Evolutionary conservation across 37 sponge, comb jelly and placozoan species (phyloP), one percentile per base, ranked within the genome.

Genomic region (Aplysina aerophoba): DNA sequence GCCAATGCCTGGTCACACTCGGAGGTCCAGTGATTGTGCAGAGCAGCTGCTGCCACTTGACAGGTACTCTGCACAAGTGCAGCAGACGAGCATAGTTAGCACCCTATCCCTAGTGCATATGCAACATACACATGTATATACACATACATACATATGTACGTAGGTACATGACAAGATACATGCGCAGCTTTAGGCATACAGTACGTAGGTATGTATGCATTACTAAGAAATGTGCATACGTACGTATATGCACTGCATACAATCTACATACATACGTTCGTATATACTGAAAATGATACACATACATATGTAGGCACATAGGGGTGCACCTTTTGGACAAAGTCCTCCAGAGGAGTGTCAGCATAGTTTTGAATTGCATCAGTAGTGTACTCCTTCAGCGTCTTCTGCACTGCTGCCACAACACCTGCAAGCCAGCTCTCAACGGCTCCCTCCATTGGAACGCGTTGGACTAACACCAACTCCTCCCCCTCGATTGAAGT

Each of bases 1-100:
- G 59, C 4, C n/a, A 73, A 34, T 21, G 83, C 93, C 54, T 83
- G 55, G 73, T 94, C 95, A 85, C 91, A 90, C 61, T 97, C 95
- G 59, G 55, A 75, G 41, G 95, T 90, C 97, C 97, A 97, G 35
- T 92, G 84, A 54, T 87, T 80, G 85, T 88, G 86, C 53, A 94
- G 83, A 24, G 85, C 92, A 54, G 92, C 59, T 35, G 65, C 55
- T 65, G 95, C 90, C 31, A 92, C 93, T 71, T 97, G 97, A 17
- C 84, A 59, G 59, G 83, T 63, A 35, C 85, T 31, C 36, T 84
- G 31, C 24, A 77, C 20, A 74, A 27, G 58, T 54, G 24, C 67
- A 53, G 81, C 28, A 24, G 31, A 41, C 22, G 28, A 21, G 40
- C 21, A 19, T 38, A 39, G 11, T 13, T 19, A n/a, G 24, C 39